A percentile compares a stretch with the other conserved stretches of the same genome.
Evolutionary conservation across 2,888 invertebrate species (phyloP).

Genomic region (Deladenus siricidicola): DNA sequence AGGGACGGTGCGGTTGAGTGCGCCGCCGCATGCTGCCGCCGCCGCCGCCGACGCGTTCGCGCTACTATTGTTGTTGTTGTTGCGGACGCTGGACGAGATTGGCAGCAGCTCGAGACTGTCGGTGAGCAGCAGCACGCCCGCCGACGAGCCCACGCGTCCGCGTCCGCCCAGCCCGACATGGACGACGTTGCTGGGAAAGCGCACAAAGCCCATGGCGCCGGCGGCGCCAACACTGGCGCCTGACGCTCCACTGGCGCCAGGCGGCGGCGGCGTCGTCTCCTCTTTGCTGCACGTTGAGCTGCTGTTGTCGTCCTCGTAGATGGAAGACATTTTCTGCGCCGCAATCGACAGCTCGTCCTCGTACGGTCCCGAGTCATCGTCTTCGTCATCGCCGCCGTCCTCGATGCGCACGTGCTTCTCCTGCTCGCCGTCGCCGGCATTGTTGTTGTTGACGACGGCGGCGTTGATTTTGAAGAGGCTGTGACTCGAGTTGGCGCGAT

Average conservation of each 20-base stretch:
- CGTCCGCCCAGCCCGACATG: no score
- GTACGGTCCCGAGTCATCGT: neutral
- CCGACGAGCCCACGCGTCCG: neutral
- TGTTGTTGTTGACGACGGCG: no score
- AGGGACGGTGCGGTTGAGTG: neutral
- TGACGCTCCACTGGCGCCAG: neutral
- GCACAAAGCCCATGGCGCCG: no score
- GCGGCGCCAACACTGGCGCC: neutral
- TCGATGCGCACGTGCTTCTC: slow-evolving; percentile 1
- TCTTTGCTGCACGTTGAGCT: slow-evolving; percentile 16
- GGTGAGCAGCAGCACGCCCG: slow-evolving; percentile 20
- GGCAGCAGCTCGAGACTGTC: slow-evolving; percentile 31
- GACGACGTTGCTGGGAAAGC: no score
- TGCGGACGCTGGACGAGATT: slow-evolving; percentile 5
- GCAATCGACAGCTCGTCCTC: neutral
- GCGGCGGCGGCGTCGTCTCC: slow-evolving; percentile 11
- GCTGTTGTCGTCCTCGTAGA: slow-evolving; percentile 2
- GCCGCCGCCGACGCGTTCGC: no score
- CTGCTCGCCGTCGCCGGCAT: neutral
- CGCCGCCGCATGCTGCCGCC: no score
- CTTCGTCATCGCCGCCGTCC: neutral
- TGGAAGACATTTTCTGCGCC: slow-evolving; percentile 1
- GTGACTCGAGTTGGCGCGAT: no score
- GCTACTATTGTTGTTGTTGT: no score
- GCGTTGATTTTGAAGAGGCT: no score